A percentile compares a stretch with the other conserved stretches of the same genome.
Conservation (phyloP, 2,113 vertebrate species). For the Onychostruthus taczanowskii region DNA sequence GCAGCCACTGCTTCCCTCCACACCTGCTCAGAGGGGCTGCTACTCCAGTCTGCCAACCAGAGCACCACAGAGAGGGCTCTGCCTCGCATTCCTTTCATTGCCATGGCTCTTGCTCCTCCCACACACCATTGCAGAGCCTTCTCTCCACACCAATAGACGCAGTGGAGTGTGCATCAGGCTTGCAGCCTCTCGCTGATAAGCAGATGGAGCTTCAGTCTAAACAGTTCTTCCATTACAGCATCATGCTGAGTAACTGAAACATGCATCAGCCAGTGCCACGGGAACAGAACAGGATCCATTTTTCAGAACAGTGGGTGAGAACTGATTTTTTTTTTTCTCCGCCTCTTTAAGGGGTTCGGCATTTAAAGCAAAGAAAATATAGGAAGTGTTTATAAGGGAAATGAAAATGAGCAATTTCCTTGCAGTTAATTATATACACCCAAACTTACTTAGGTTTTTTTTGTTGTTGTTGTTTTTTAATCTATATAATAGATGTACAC, state of each 20-base stretch:
- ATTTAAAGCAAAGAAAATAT: neutral
- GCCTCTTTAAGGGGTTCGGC: neutral
- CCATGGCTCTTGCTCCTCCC: neutral
- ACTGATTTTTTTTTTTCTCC: neutral
- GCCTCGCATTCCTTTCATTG: accelerated
- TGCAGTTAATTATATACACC: neutral
- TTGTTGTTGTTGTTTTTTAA: neutral
- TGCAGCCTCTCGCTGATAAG: neutral
- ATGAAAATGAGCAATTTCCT: neutral
- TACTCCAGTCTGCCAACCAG: neutral
- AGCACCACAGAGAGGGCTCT: neutral
- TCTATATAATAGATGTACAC: neutral
- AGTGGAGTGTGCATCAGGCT: neutral
- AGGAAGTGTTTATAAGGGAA: neutral
- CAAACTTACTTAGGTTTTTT: neutral
- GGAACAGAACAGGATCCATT: neutral
- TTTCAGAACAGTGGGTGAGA: neutral
- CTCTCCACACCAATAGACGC: neutral
- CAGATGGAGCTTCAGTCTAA: neutral
- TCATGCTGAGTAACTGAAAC: neutral
- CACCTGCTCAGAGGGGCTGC: neutral
- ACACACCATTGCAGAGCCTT: neutral
- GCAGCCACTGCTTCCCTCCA: neutral
- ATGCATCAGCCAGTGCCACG: neutral
- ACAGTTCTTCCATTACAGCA: neutral